Conservation (phyloP, 2,797 vertebrate species). For the Poecilia picta region DNA sequence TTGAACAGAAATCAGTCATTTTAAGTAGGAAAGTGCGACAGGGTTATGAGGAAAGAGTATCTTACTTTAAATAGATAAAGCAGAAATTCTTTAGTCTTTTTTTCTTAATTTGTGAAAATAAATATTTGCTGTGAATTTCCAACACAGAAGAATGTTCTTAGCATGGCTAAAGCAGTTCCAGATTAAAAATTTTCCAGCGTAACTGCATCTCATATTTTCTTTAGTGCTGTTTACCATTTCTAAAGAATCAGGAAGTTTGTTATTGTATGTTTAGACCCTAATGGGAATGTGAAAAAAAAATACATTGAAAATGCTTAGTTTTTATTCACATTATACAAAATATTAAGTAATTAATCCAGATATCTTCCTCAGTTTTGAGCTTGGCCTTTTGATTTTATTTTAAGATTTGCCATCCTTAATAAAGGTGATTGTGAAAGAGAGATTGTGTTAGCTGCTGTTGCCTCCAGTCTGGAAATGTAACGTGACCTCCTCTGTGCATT, state of each 20-base stretch:
- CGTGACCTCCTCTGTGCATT: not conserved
- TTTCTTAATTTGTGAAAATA: not conserved
- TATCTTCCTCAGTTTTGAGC: not conserved
- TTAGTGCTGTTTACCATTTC: not conserved
- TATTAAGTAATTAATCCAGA: not conserved
- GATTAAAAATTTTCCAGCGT: too few relatives aligned
- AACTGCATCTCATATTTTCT: not conserved
- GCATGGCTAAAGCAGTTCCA: not conserved
- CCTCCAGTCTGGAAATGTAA: not conserved
- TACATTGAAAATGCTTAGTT: not conserved
- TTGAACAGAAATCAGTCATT: constrained; percentile 9
- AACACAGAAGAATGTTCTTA: not conserved
- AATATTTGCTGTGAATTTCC: not conserved
- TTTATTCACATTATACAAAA: not conserved
- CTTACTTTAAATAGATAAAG: not conserved
- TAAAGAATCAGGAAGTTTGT: not conserved
- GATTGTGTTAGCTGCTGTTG: not conserved
- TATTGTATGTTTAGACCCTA: not conserved
- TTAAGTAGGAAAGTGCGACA: not conserved
- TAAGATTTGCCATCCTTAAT: not conserved
- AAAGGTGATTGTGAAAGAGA: not conserved
- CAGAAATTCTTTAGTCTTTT: not conserved
- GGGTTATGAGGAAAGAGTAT: not conserved
- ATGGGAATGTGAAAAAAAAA: not conserved
- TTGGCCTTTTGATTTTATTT: not conserved